These are phyloP conservation scores for Rana temporaria DNA, from an alignment of 2,113 vertebrate species.

Conservation along the genomic window DNA sequence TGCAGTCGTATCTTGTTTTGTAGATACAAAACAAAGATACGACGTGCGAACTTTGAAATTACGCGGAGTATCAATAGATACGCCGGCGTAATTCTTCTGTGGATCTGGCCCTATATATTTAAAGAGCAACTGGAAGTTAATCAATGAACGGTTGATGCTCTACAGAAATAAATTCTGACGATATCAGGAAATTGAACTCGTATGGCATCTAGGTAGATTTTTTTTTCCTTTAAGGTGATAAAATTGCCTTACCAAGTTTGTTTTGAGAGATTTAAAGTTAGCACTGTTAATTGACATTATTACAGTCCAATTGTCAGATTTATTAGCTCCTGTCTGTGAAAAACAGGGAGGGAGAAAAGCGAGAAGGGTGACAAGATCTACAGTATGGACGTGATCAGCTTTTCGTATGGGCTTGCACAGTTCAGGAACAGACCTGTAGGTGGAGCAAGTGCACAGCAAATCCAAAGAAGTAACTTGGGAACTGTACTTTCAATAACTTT, in stretches of 20 bases:
- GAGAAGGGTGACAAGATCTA: slow-evolving; percentile 47
- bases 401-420: slow-evolving; percentile 37
- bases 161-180: too few species aligned
- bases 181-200: too few species aligned
- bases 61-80: too few species aligned
- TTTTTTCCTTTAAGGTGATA: neutral
- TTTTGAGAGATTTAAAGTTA: slow-evolving; percentile 53
- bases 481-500: slow-evolving; percentile 58
- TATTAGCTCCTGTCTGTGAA: slow-evolving; percentile 49
- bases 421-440: slow-evolving; percentile 74
- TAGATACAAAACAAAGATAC: too few species aligned
- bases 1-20: too few species aligned
- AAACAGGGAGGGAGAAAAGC: slow-evolving; percentile 37
- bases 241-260: slow-evolving; percentile 52
- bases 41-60: too few species aligned
- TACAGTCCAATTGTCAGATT: slow-evolving; percentile 54
- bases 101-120: too few species aligned
- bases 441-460: slow-evolving; percentile 80
- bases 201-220: slow-evolving; percentile 5
- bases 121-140: too few species aligned
- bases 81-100: too few species aligned
- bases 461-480: slow-evolving; percentile 52
- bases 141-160: too few species aligned
- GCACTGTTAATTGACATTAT: slow-evolving; percentile 51
- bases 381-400: slow-evolving; percentile 24